Percentiles rank a stretch among this genome's conserved stretches.
Conservation (phyloP, 2,113 vertebrate genomes). For the Microtus ochrogaster region DNA sequence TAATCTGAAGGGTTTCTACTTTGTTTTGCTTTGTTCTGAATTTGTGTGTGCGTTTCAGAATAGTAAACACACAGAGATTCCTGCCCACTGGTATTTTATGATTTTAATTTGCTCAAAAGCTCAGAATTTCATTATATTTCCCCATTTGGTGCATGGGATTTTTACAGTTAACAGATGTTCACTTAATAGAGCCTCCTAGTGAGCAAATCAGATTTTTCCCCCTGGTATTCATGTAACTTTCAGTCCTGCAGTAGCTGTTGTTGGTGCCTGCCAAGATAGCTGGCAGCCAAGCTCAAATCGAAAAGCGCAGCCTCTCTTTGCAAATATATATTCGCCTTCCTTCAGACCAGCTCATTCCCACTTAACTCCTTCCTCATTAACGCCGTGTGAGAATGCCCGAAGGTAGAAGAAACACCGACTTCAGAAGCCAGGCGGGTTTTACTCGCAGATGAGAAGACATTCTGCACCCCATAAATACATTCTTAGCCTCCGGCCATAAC, state of each 20-base stretch:
- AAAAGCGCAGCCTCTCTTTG: slow-evolving; percentile 60
- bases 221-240: slow-evolving; percentile 75
- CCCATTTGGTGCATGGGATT: slow-evolving; percentile 73
- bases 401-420: slow-evolving; percentile 53
- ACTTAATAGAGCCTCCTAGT: slow-evolving; percentile 77
- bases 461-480: slow-evolving; percentile 81
- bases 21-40: slow-evolving; percentile 55
- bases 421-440: slow-evolving; percentile 77
- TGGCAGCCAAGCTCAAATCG: slow-evolving; percentile 29
- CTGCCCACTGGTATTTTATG: slow-evolving; percentile 80
- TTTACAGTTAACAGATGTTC: slow-evolving; percentile 84
- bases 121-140: slow-evolving; percentile 80
- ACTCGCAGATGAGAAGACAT: slow-evolving; percentile 76
- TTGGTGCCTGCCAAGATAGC: slow-evolving; percentile 66
- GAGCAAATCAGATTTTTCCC: slow-evolving; percentile 66
- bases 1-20: slow-evolving; percentile 58
- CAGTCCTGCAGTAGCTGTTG: slow-evolving; percentile 62
- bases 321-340: slow-evolving; percentile 60
- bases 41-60: slow-evolving; percentile 71
- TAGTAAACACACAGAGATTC: slow-evolving; percentile 64
- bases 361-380: slow-evolving; percentile 79
- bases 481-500: slow-evolving; percentile 75
- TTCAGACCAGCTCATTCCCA: slow-evolving; percentile 52
- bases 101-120: slow-evolving; percentile 83
- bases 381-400: slow-evolving; percentile 58